phyloP scores from a whole-genome alignment of 2,797 vertebrate genomes.

The Eptatretus atami region DNA sequence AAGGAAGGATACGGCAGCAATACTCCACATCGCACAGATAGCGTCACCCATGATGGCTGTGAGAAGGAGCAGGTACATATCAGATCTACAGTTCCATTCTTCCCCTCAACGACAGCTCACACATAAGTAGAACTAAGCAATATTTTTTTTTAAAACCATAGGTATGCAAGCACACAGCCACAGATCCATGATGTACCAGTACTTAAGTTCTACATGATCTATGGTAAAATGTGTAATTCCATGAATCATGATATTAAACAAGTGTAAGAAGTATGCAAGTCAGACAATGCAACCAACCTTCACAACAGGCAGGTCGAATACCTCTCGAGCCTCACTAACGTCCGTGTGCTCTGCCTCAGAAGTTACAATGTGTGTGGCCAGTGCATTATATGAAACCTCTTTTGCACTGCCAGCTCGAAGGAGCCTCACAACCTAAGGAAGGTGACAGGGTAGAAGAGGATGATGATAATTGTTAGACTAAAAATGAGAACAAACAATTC shows the following conservation, averaged over 20 bases:
- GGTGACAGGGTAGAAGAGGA: not conserved
- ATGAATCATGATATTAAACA: no score
- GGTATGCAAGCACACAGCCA: no score
- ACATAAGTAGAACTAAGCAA: no score
- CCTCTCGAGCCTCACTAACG: conserved; percentile 75
- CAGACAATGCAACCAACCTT: conserved; percentile 25
- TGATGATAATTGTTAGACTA: no score
- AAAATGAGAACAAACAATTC: no score
- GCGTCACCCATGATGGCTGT: conserved; percentile 81
- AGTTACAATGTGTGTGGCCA: conserved; percentile 80
- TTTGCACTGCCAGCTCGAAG: conserved; percentile 76
- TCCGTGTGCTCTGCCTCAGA: conserved; percentile 85
- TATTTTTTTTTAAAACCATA: no score
- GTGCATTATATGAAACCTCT: conserved; percentile 77
- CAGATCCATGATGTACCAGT: no score
- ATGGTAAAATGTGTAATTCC: no score
- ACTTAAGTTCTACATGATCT: no score
- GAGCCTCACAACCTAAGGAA: conserved; percentile 45
- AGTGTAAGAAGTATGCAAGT: no score
- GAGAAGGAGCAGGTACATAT: conserved; percentile 7
- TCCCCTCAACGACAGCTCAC: no score
- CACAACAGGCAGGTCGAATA: conserved; percentile 79
- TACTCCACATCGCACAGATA: conserved; percentile 72
- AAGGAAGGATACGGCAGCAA: conserved; percentile 51
- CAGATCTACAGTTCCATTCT: no score